A percentile compares a stretch with the other conserved stretches of the same genome.
These are phyloP conservation scores for Ciconia boyciana DNA, from an alignment of 2,113 vertebrate species.

Conservation along the genomic window DNA sequence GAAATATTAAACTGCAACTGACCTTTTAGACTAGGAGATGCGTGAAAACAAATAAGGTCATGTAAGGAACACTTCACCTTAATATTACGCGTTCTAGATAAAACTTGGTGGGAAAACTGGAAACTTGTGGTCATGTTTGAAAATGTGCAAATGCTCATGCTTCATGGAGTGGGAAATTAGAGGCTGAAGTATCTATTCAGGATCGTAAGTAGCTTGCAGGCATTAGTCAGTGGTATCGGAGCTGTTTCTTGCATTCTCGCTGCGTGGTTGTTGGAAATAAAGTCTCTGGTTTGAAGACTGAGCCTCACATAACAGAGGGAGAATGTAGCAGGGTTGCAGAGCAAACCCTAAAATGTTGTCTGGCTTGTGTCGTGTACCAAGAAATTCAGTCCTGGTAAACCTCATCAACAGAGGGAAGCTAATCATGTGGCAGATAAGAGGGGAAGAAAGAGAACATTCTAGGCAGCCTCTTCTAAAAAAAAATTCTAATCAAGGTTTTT, in stretches of 20 bases:
- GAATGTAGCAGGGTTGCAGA: not conserved
- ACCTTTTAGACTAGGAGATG: not conserved
- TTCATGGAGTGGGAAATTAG: not conserved
- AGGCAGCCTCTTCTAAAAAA: not conserved
- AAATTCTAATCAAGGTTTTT: not conserved
- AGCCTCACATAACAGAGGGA: not conserved
- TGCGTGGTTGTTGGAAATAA: not conserved
- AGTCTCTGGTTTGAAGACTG: not conserved
- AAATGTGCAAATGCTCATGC: not conserved
- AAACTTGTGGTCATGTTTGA: not conserved
- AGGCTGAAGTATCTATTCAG: not conserved
- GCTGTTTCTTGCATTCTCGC: not conserved
- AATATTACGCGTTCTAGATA: not conserved
- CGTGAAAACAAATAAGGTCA: not conserved
- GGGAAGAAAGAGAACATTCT: not conserved
- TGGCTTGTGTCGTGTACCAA: not conserved
- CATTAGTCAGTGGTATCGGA: rapidly evolving
- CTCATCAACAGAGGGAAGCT: not conserved
- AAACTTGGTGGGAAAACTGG: not conserved
- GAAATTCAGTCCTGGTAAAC: not conserved
- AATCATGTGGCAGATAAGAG: not conserved
- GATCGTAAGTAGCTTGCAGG: not conserved
- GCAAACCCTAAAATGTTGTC: not conserved
- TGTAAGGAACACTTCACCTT: not conserved
- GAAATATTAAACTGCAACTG: not conserved